Base-by-base conservation (phyloP, 2,113 vertebrate species). In the Oxyruncus cristatus region DNA sequence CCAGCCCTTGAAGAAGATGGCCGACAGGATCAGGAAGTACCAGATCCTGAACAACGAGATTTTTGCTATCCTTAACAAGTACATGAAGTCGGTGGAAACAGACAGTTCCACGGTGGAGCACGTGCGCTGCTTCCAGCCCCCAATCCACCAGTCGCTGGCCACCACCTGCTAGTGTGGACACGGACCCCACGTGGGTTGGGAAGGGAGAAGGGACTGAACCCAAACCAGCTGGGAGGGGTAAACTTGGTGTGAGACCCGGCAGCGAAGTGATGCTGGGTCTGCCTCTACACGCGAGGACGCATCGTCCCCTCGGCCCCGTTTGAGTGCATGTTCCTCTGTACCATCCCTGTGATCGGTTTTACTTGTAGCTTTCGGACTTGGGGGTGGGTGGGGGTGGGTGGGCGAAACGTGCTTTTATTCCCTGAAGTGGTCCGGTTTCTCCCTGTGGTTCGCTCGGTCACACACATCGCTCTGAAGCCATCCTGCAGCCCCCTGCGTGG, bases 21-120 rank as follows among this genome's bases (percentile, higher is more conserved):
- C 99, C 0, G 99, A 99, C 97, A 98, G 99, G 96, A 99, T 99
- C 96, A 98, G 99, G 97, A 99, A 99, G 98, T 99, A 99, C 84
- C 99, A 99, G 98, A 99, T 99, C 97, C 98, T 99, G 94, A 99
- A 99, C 98, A 99, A 99, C 4, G 99, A 99, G 98, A 99, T 99
- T 77, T 99, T 99, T 79, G 99, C 99, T 96, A 99, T 99, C 97
- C 98, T 99, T 88, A 99, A 99, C 98, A 99, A 99, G 97, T 99
- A 99, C 98, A 99, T 99, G 99, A 99, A 99, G 97, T 99, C 99
- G 0, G 99, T 99, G 96, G 99, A 99, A 98, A 99, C 99, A 6
- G 99, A 99, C 98, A 99, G 99, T 97, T 99, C 99, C 93, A 99
- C 99, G 0, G 99, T 99, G 95, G 99, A 99, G 96, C 99, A 99